A percentile compares a stretch with the other conserved stretches of the same genome.
phyloP scores from a whole-genome alignment of 2,888 invertebrate species.

The Hypercompe scribonia region DNA sequence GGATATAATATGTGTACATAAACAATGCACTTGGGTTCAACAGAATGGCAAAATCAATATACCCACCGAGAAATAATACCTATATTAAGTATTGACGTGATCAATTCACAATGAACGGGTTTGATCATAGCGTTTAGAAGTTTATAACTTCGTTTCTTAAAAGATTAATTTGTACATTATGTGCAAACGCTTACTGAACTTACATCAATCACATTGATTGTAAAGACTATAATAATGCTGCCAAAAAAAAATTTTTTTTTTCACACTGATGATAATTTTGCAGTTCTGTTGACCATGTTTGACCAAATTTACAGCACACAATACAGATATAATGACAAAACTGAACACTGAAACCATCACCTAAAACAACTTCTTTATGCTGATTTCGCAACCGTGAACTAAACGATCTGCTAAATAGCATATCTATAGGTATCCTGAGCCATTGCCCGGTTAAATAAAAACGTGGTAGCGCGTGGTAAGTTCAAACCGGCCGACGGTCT shows the following conservation, averaged over 20 bases:
- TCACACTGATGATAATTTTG: neutral
- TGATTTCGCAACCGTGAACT: constrained; percentile 88
- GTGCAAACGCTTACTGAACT: neutral
- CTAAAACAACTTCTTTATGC: constrained; percentile 90
- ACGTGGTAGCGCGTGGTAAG: constrained; percentile 57
- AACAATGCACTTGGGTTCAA: constrained; percentile 53
- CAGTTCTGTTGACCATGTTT: constrained; percentile 11
- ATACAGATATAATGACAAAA: constrained; percentile 31
- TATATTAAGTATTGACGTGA: constrained; percentile 62
- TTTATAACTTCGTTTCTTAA: constrained; percentile 19
- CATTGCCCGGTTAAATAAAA: constrained; percentile 58
- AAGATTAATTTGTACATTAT: constrained; percentile 18
- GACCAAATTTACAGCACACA: constrained; percentile 9
- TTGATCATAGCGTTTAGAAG: constrained; percentile 40
- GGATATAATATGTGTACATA: constrained; percentile 45
- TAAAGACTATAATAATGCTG: neutral
- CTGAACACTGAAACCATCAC: constrained; percentile 72
- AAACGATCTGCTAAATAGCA: constrained; percentile 79
- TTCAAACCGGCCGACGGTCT: constrained; percentile 66
- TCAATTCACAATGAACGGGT: constrained; percentile 38
- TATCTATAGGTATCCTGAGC: constrained; percentile 56
- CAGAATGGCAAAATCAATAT: constrained; percentile 72
- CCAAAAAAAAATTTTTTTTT: neutral
- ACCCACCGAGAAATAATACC: constrained; percentile 48
- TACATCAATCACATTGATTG: neutral